These are phyloP conservation scores for Drosophila bipectinata DNA, from an alignment of 1,140 invertebrate species.

Conservation along the genomic window DNA sequence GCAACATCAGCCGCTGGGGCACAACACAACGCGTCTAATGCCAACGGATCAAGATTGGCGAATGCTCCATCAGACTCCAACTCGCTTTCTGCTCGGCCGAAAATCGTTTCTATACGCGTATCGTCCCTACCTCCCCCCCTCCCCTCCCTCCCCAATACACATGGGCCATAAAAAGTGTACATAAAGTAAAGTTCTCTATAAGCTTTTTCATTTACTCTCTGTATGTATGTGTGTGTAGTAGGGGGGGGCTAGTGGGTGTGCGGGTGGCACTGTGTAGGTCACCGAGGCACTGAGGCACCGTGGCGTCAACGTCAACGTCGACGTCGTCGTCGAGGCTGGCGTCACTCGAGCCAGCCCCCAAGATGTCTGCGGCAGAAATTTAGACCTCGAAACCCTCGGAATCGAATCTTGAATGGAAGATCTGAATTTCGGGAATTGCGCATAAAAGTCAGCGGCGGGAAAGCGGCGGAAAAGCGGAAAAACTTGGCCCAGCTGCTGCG, in stretches of 20 bases:
- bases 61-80: constrained; percentile 64
- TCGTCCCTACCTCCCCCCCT: not conserved
- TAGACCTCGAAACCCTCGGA: constrained; percentile 23
- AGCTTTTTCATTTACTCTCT: constrained; percentile 29
- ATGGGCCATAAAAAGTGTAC: constrained; percentile 45
- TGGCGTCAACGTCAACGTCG: not conserved
- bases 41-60: constrained; percentile 77
- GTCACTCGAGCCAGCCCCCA: constrained; percentile 14
- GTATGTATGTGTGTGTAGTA: not conserved
- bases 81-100: constrained; percentile 55
- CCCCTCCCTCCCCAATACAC: not conserved
- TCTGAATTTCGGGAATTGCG: constrained; percentile 21
- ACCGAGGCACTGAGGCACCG: constrained; percentile 64
- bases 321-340: constrained; percentile 23
- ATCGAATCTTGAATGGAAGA: constrained; percentile 35
- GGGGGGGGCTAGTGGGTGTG: constrained; percentile 6
- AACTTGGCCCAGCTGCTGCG: constrained; percentile 47
- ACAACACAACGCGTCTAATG: constrained; percentile 62
- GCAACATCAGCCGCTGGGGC: not conserved
- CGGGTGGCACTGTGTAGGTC: constrained; percentile 69
- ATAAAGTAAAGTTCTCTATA: constrained; percentile 40
- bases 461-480: constrained; percentile 21
- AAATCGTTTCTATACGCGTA: constrained; percentile 56
- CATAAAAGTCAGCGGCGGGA: constrained; percentile 19
- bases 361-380: constrained; percentile 45